Percentiles rank a stretch among this genome's conserved stretches.
phyloP scores from a whole-genome alignment of 2,888 invertebrate species.

The Caenorhabditis doughertyi region DNA sequence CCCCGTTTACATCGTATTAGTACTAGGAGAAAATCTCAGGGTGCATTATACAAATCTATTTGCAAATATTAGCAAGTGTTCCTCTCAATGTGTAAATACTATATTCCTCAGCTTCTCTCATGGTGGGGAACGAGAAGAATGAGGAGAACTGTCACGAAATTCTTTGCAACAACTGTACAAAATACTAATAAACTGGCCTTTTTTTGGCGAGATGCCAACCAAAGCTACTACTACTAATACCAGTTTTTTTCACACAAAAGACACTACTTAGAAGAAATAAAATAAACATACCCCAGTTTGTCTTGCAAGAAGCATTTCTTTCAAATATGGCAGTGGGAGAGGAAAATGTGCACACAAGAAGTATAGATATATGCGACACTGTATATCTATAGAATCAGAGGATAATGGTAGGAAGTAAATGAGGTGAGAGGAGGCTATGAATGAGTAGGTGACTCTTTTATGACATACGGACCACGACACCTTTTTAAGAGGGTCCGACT shows the following conservation, averaged over 20 bases:
- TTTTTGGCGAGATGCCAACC: conserved; percentile 14
- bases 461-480: conserved; percentile 24
- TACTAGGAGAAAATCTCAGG: not conserved
- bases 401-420: conserved; percentile 30
- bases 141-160: conserved; percentile 33
- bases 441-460: conserved; percentile 26
- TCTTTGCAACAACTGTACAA: conserved; percentile 24
- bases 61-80: conserved; percentile 54
- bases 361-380: not conserved
- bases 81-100: conserved; percentile 45
- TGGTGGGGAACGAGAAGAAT: not conserved
- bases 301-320: conserved; percentile 53
- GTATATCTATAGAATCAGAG: not conserved
- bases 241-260: conserved; percentile 1
- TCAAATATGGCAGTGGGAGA: conserved; percentile 25
- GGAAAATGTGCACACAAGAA: conserved; percentile 12
- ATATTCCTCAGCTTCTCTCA: conserved; percentile 6
- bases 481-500: conserved; percentile 51
- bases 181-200: not conserved
- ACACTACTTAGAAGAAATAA: conserved; percentile 12
- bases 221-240: conserved; percentile 22
- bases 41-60: conserved; percentile 19
- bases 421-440: conserved; percentile 4
- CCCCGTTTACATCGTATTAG: not conserved
- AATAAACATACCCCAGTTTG: conserved; percentile 66